Conservation (phyloP, 2,797 vertebrate species). For the Bryconaethiops microstoma region DNA sequence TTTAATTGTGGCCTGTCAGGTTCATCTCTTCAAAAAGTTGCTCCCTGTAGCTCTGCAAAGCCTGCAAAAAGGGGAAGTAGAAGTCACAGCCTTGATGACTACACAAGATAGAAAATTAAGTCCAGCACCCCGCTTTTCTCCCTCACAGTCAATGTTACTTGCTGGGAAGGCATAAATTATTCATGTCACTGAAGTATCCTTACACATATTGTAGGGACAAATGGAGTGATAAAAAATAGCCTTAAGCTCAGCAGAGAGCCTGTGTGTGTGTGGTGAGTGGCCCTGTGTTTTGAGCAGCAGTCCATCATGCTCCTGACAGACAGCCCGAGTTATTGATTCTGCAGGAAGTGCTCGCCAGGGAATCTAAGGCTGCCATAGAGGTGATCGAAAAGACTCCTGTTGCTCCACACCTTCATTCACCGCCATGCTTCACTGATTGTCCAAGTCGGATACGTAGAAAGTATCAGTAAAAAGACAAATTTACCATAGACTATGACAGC, state of each 20-base stretch:
- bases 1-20: constrained; percentile 36
- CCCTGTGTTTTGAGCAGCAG: constrained; percentile 41
- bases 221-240: constrained; percentile 57
- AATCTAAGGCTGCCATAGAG: constrained; percentile 51
- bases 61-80: background rate
- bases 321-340: constrained; percentile 58
- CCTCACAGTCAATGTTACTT: constrained; percentile 44
- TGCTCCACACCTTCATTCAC: constrained; percentile 51
- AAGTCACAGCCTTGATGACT: constrained; percentile 38
- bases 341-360: constrained; percentile 50
- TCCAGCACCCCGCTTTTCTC: constrained; percentile 39
- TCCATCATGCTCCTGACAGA: constrained; percentile 53
- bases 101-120: constrained; percentile 43
- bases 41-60: constrained; percentile 12
- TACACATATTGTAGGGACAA: constrained; percentile 57
- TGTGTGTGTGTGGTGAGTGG: constrained; percentile 35
- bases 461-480: constrained; percentile 31
- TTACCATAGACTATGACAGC: constrained; percentile 26
- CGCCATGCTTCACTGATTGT: constrained; percentile 46
- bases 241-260: constrained; percentile 48
- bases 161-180: constrained; percentile 53
- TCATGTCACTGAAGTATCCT: constrained; percentile 54
- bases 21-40: background rate
- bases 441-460: constrained; percentile 38
- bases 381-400: constrained; percentile 57